Conservation (phyloP, 1,140 invertebrate species). For the Cotesia vestalis region DNA sequence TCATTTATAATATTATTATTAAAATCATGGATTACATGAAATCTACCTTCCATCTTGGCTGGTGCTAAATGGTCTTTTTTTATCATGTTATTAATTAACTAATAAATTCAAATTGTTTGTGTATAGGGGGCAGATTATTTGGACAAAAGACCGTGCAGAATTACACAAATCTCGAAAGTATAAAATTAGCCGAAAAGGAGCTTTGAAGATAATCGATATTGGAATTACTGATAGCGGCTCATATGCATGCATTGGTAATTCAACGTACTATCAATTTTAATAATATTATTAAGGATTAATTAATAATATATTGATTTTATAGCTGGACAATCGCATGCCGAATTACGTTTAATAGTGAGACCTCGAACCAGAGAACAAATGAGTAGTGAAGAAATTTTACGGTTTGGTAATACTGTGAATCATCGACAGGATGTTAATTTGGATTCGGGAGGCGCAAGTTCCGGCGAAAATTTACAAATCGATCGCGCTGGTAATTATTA, state of each 20-base stretch:
- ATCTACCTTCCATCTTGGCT: no score
- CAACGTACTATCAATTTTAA: constrained; percentile 6
- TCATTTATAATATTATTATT: no score
- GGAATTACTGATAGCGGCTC: constrained; percentile 79
- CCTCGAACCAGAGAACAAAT: constrained; percentile 79
- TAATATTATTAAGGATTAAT: constrained; percentile 25
- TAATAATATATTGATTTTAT: constrained; percentile 35
- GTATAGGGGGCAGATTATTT: constrained; percentile 73
- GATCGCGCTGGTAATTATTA: constrained; percentile 57
- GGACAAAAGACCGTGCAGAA: constrained; percentile 82
- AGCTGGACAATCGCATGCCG: constrained; percentile 78
- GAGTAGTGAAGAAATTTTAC: constrained; percentile 77
- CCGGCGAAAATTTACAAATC: constrained; percentile 58
- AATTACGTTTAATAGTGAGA: constrained; percentile 77
- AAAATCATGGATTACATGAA: no score
- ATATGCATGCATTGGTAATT: constrained; percentile 81
- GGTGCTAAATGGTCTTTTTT: no score
- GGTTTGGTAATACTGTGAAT: constrained; percentile 60
- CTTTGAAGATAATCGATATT: constrained; percentile 81
- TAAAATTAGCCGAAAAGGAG: constrained; percentile 87
- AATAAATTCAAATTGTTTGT: constrained; percentile 30
- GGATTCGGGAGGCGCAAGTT: constrained; percentile 56
- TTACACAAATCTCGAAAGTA: constrained; percentile 79
- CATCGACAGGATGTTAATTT: constrained; percentile 57
- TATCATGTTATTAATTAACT: neutral